Evolutionary conservation across 2,113 vertebrate genomes (phyloP).

Genomic region (Nycticorax nycticorax): DNA sequence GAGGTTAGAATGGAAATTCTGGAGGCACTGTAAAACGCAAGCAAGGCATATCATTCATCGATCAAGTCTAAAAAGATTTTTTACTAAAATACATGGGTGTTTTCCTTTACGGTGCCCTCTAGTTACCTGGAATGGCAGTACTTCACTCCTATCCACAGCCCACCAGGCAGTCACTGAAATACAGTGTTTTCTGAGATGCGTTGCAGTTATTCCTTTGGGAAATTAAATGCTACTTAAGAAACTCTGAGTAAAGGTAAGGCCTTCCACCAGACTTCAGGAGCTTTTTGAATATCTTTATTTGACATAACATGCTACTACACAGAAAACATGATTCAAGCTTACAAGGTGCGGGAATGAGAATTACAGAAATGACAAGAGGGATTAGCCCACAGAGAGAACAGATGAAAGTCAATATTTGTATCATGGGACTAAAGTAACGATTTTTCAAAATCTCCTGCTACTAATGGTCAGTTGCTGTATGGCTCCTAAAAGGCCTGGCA

Average conservation of each 20-base stretch:
- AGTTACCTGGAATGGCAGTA: not conserved
- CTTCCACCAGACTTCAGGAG: not conserved
- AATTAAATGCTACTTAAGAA: conserved; percentile 1
- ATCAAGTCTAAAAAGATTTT: not conserved
- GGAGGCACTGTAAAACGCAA: not conserved
- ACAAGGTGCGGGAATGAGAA: not conserved
- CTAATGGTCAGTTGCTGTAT: not conserved
- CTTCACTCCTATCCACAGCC: not conserved
- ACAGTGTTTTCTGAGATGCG: not conserved
- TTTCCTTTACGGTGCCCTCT: not conserved
- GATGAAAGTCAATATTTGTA: conserved; percentile 22
- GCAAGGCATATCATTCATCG: not conserved
- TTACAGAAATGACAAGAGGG: conserved; percentile 30
- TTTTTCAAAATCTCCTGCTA: not conserved
- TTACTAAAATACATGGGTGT: not conserved
- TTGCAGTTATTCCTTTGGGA: not conserved
- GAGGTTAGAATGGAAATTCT: not conserved
- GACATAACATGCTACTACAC: not conserved
- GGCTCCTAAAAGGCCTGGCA: not conserved
- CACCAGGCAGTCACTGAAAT: not conserved
- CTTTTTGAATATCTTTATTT: not conserved
- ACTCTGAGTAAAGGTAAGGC: not conserved
- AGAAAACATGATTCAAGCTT: not conserved
- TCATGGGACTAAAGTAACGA: conserved; percentile 13
- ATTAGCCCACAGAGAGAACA: conserved; percentile 18